Base-by-base conservation (phyloP, 1,140 invertebrate genomes). In the Drosophila obscura region DNA sequence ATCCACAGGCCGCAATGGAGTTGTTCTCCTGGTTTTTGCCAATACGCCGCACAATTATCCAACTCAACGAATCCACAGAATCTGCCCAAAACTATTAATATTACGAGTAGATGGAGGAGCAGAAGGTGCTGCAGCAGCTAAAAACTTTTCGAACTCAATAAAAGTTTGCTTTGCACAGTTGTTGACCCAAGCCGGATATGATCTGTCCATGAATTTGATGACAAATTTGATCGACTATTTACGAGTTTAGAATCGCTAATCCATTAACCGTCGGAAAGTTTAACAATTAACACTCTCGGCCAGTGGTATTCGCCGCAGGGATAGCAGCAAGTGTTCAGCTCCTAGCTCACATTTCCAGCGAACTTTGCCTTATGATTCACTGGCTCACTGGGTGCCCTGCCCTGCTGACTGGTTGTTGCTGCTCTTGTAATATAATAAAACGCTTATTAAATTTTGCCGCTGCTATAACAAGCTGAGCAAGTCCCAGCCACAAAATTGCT, bases 381-480 rank as follows among this genome's bases (percentile, higher is more conserved):
- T 19, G 19, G 2, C 19, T 49, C 16, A 11, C 5, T 7, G 4
- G 31, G 15, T 28, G 2, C 66, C 57, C 64, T 58, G 44, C 41
- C 41, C 65, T 49, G 51, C 41, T 51, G 64, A 13, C 53, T 48
- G 24, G 66, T 63, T 69, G 55, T 44, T 77, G 55, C 39, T 50
- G 59, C 55, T 79, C 24, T 60, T 81, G 61, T 81, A 80, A 80
- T 80, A 81, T 77, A 81, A 80, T 80, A 81, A 80, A 80, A 80
- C 78, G 78, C 78, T 80, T 80, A 80, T 80, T 80, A 80, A 80
- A 80, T 81, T 80, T 80, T 75, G 69, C 69, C 35, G 65, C 55
- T 46, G 73, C 66, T 77, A 81, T 81, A 76, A 77, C 78, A 77
- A 73, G 78, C 66, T 60, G 57, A 56, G 67, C 67, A 66, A 66